These are phyloP conservation scores for Drosophila virilis DNA, from an alignment of 1,140 invertebrate genomes.

Conservation along the genomic window DNA sequence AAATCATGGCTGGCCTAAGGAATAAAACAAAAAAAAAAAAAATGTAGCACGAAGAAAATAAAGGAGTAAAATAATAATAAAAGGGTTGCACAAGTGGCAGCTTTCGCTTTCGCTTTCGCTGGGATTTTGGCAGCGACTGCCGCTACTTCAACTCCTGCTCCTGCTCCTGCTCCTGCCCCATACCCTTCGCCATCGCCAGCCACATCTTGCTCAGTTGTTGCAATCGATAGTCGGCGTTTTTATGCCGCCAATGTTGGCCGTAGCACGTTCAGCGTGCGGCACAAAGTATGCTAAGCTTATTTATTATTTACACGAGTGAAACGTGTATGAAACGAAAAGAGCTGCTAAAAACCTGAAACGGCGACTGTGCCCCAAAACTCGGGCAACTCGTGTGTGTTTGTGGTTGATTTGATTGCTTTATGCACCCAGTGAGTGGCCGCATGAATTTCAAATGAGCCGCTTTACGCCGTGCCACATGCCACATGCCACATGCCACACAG, in stretches of 20 bases:
- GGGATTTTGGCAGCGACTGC: slow-evolving; percentile 11
- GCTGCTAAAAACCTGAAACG: slow-evolving; percentile 51
- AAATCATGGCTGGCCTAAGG: slow-evolving; percentile 61
- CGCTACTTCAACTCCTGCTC: not conserved
- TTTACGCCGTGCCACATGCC: slow-evolving; percentile 2
- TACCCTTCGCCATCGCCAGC: too few relatives aligned
- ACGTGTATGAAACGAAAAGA: slow-evolving; percentile 74
- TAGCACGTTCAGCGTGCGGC: slow-evolving; percentile 61
- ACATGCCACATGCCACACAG: not conserved
- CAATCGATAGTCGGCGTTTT: slow-evolving; percentile 69
- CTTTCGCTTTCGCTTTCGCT: slow-evolving; percentile 68
- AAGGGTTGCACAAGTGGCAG: slow-evolving; percentile 70
- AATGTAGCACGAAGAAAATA: slow-evolving; percentile 11
- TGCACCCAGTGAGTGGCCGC: slow-evolving; percentile 82
- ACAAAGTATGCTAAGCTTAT: slow-evolving; percentile 79
- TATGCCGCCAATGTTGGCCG: slow-evolving; percentile 36
- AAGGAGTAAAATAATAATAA: slow-evolving; percentile 33
- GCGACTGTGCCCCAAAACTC: not conserved
- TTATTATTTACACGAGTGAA: slow-evolving; percentile 81
- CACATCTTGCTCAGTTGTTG: slow-evolving; percentile 25
- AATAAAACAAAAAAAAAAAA: slow-evolving; percentile 3
- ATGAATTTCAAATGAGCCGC: slow-evolving; percentile 82
- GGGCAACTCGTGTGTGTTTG: slow-evolving; percentile 53
- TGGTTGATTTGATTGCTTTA: slow-evolving; percentile 84
- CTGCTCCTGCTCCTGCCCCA: not conserved